These are phyloP conservation scores for Caenorhabditis tropicalis DNA, from an alignment of 1,140 invertebrate genomes.

Conservation along the genomic window DNA sequence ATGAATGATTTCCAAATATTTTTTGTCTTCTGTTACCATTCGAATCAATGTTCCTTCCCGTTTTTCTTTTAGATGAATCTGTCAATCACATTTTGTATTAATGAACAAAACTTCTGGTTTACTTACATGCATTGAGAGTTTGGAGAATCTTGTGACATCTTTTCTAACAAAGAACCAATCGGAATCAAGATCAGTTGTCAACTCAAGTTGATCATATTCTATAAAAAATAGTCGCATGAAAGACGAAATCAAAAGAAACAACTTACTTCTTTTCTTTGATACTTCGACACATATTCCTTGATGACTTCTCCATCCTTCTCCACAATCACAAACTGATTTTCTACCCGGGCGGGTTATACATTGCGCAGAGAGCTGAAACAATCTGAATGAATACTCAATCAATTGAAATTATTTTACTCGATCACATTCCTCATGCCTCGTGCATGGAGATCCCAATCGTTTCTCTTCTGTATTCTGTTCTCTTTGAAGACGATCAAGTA, in stretches of 20 bases:
- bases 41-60: neutral
- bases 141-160: neutral
- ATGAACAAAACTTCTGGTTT: neutral
- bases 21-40: constrained; percentile 45
- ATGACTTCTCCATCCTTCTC: constrained; percentile 37
- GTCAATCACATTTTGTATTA: too few species aligned
- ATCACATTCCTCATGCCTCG: constrained; percentile 1
- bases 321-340: constrained; percentile 47
- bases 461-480: constrained; percentile 23
- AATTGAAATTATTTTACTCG: neutral
- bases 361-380: constrained; percentile 22
- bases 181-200: constrained; percentile 3
- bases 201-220: constrained; percentile 5
- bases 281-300: constrained; percentile 5
- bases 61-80: constrained; percentile 41
- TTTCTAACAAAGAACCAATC: constrained; percentile 1
- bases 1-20: constrained; percentile 9
- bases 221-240: neutral
- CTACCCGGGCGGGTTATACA: constrained; percentile 41
- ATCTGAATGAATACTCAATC: neutral
- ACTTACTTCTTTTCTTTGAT: constrained; percentile 9
- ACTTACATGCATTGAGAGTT: neutral
- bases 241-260: neutral
- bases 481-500: constrained; percentile 32
- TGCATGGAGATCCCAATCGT: constrained; percentile 38